Percentiles rank a stretch among this genome's conserved stretches.
phyloP scores from a whole-genome alignment of 2,888 invertebrate genomes.

The Protonemura montana region DNA sequence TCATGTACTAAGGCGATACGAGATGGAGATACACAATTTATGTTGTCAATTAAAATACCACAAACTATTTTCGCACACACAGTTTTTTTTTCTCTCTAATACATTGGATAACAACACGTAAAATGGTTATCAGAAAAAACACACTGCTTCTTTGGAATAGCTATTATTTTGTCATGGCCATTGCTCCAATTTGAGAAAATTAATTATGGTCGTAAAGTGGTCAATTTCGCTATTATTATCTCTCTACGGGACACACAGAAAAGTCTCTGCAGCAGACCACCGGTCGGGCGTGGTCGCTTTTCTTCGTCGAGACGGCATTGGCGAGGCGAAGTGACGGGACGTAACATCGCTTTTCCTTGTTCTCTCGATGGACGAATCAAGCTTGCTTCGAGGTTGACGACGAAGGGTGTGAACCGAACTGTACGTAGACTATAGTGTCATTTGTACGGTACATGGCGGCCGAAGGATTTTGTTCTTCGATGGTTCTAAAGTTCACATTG shows the following conservation, averaged over 20 bases:
- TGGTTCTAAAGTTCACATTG: neutral
- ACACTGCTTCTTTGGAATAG: neutral
- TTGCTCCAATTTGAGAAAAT: neutral
- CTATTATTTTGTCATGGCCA: constrained; percentile 4
- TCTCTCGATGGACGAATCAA: neutral
- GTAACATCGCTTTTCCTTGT: neutral
- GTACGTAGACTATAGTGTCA: neutral
- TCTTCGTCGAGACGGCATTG: neutral
- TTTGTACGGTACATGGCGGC: neutral
- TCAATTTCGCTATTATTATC: neutral
- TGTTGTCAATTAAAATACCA: neutral
- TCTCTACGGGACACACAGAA: neutral
- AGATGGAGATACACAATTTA: neutral
- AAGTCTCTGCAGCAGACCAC: neutral
- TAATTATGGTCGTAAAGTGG: constrained; percentile 4
- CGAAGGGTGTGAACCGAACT: neutral
- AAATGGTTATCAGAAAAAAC: neutral
- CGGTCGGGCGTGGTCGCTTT: neutral
- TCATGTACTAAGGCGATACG: neutral
- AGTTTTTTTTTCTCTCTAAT: neutral
- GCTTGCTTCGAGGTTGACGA: neutral
- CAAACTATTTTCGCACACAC: neutral
- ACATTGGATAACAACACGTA: neutral
- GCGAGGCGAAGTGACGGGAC: neutral
- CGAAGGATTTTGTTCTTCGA: neutral